Percentiles rank a stretch among this genome's conserved stretches.
Conservation (phyloP, 1,140 invertebrate genomes). For the Druon quercuslanigerum region DNA sequence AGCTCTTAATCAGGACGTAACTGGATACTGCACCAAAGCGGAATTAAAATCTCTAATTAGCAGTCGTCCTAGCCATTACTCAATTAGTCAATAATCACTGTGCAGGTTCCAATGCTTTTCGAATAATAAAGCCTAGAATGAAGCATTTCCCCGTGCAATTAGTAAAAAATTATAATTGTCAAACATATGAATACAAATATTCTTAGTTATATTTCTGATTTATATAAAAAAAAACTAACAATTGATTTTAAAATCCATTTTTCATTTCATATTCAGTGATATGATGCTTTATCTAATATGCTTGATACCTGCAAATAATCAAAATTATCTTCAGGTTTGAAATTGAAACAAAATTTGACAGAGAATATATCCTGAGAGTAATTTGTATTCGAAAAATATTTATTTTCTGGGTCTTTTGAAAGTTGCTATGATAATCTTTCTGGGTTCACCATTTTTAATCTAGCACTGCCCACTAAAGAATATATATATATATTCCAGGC, state of each 20-base stretch:
- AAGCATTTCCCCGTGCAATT: too few species aligned
- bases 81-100: not conserved
- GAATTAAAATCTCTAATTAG: not conserved
- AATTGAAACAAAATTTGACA: not conserved
- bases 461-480: constrained; percentile 51
- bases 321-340: too few species aligned
- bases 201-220: too few species aligned
- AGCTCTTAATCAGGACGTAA: not conserved
- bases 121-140: constrained; percentile 27
- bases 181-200: too few species aligned
- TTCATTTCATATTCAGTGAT: too few species aligned
- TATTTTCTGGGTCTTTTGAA: constrained; percentile 11
- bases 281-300: too few species aligned
- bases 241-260: too few species aligned
- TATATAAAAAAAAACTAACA: too few species aligned
- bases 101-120: not conserved
- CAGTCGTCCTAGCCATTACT: not conserved
- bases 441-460: constrained; percentile 50
- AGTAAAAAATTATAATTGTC: too few species aligned
- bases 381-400: constrained; percentile 10
- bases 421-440: constrained; percentile 1
- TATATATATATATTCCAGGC: constrained; percentile 69
- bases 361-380: not conserved
- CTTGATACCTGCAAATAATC: too few species aligned
- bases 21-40: not conserved